Percentiles rank a stretch among this genome's conserved stretches.
phyloP scores from a whole-genome alignment of 1,140 invertebrate species.

The Propsilocerus akamusi region DNA sequence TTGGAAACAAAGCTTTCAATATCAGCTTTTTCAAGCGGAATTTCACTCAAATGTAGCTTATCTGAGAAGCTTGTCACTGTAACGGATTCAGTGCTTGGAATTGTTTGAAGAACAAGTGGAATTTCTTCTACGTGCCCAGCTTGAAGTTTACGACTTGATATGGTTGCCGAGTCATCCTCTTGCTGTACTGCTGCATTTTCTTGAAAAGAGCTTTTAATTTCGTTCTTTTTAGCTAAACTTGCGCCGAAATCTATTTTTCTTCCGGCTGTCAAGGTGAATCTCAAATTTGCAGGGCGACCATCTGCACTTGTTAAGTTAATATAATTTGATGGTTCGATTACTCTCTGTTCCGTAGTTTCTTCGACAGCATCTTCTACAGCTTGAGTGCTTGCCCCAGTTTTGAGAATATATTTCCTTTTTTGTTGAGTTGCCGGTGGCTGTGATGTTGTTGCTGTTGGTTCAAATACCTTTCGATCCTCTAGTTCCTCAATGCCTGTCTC shows the following conservation, averaged over 20 bases:
- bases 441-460: neutral
- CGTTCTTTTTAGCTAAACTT: neutral
- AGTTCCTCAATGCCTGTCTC: too few species aligned
- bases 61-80: neutral
- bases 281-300: neutral
- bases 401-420: neutral
- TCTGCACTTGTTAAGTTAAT: neutral
- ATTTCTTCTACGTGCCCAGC: neutral
- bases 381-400: neutral
- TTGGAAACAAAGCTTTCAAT: neutral
- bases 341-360: neutral
- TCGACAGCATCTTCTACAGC: neutral
- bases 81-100: neutral
- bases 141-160: neutral
- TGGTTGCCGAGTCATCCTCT: neutral
- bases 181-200: neutral
- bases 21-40: neutral
- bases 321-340: neutral
- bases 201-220: neutral
- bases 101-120: neutral
- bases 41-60: neutral
- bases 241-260: neutral
- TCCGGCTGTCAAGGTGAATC: neutral
- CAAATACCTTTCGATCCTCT: neutral
- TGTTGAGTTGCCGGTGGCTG: neutral